Evolutionary conservation across 2,113 vertebrate species (phyloP).

Genomic region (Cheirogaleus medius): DNA sequence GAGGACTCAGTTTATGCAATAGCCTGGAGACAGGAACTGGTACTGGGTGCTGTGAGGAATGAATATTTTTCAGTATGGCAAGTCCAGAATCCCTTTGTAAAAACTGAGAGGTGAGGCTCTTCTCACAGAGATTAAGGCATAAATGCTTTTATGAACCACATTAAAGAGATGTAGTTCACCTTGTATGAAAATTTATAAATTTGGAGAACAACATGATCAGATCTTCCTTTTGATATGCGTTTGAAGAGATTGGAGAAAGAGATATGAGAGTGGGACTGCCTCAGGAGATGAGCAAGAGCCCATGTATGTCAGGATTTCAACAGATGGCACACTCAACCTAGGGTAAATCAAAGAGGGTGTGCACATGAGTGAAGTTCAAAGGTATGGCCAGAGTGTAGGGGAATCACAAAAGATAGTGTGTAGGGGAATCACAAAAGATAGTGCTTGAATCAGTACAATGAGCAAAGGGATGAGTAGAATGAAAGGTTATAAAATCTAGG

Average conservation of each 20-base stretch:
- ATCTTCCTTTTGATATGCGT: not conserved
- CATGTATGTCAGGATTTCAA: not conserved
- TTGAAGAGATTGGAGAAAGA: not conserved
- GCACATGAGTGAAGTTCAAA: not conserved
- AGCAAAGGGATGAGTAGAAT: not conserved
- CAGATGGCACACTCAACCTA: not conserved
- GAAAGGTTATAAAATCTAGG: not conserved
- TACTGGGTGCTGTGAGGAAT: not conserved
- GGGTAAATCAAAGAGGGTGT: not conserved
- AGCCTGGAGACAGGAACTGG: not conserved
- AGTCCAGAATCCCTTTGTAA: not conserved
- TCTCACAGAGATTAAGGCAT: no score
- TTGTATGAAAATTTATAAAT: not conserved
- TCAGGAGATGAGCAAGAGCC: not conserved
- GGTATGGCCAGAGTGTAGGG: not conserved
- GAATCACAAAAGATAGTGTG: not conserved
- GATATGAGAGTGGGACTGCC: not conserved
- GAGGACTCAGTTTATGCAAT: not conserved
- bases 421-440: not conserved
- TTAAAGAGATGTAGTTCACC: not conserved
- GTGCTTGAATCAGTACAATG: not conserved
- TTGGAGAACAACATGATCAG: not conserved
- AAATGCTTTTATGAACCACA: not conserved
- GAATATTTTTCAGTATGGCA: rapidly evolving
- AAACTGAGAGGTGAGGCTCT: not conserved